phyloP scores from a whole-genome alignment of 2,888 invertebrate species.

The Aricia artaxerxes region DNA sequence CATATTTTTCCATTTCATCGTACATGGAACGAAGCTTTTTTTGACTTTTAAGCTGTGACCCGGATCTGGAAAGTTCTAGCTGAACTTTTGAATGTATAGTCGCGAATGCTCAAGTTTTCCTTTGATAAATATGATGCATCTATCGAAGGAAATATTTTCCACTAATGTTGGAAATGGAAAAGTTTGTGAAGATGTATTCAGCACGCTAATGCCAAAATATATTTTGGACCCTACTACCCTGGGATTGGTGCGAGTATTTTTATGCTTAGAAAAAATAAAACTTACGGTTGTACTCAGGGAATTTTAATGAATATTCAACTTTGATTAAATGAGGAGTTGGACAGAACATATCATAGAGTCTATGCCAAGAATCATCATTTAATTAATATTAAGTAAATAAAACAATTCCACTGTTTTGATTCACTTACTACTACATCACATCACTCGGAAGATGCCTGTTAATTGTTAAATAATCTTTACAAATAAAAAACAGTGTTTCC shows the following conservation, averaged over 20 bases:
- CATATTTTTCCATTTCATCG: conserved; percentile 15
- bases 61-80: conserved; percentile 1
- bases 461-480: no score
- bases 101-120: background rate
- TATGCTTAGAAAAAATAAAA: background rate
- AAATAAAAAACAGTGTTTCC: no score
- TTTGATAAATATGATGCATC: conserved; percentile 15
- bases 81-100: background rate
- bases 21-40: background rate
- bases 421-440: no score
- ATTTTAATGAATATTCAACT: background rate
- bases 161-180: conserved; percentile 1
- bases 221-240: background rate
- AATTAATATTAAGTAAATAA: no score
- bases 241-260: background rate
- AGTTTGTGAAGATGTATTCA: background rate
- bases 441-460: no score
- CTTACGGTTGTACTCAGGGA: background rate
- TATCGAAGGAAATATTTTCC: conserved; percentile 6
- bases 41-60: conserved; percentile 11
- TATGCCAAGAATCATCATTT: no score
- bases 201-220: background rate
- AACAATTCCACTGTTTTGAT: no score
- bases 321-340: no score
- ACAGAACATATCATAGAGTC: no score